Base-by-base conservation (phyloP, 2,113 vertebrate species). In the Percopsis transmontana region DNA sequence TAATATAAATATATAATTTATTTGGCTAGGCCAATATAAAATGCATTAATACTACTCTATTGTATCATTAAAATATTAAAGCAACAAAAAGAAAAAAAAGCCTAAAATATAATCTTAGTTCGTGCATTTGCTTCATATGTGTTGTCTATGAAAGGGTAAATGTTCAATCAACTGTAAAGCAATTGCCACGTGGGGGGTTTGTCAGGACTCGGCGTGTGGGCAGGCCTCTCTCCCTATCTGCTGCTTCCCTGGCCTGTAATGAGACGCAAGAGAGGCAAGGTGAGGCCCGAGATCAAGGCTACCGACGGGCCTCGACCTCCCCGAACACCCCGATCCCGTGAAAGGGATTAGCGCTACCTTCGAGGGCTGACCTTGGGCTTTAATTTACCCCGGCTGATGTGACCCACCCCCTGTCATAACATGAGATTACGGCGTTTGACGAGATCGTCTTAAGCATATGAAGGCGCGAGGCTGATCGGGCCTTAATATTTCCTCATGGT, bases 261-360 rank as follows among this genome's bases (percentile, higher is more conserved):
- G 51, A 58, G 56, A 52, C 47, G 54, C 2, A 2, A 6, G 16
- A 40, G 51, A 21, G 40, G 44, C 45, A 74, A 72, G 61, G 57
- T 75, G 60, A 70, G 58, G 58, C 55, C 41, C 42, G 40, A 58
- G 62, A 72, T 76, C 68, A 65, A 65, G 74, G 54, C 67, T 66
- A 55, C 66, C 45, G 68, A 19, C 50, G 12, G 67, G 48, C n/a
- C 13, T 27, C 44, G 65, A 68, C 72, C 72, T 68, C 47, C 48
- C 47, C 33, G 41, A 61, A 59, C 63, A 40, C 14, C n/a, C 41
- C 18, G n/a, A 24, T 16, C 52, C 24, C 24, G 47, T 13, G 44
- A n/a, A 5, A 21, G 42, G 56, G 39, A 51, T 58, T 39, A 61
- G 10, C 47, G 5, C 27, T 33, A 6, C 27, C 5, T 33, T 7